Conservation (phyloP, 2,113 vertebrate genomes). For the Plectropomus leopardus region DNA sequence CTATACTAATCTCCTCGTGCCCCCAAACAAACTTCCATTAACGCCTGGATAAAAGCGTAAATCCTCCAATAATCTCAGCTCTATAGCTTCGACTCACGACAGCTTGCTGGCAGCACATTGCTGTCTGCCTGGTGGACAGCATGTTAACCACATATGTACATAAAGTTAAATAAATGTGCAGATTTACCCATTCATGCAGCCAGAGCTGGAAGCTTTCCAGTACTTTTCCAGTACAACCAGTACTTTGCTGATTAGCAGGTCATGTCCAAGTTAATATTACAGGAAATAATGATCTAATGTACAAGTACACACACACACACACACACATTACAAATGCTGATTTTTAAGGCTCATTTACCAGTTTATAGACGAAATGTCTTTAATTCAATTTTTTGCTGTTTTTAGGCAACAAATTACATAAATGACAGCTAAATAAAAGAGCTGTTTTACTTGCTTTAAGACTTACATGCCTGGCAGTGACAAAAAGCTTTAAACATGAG, state of each 20-base stretch:
- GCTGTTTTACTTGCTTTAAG: no score
- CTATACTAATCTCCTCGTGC: conserved; percentile 3
- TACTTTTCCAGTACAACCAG: neutral
- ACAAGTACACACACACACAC: neutral
- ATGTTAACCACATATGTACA: no score
- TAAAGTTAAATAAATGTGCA: neutral
- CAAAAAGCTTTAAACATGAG: no score
- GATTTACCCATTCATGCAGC: neutral
- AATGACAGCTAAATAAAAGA: no score
- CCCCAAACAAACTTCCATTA: conserved; percentile 30
- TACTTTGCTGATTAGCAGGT: neutral
- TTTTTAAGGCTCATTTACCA: neutral
- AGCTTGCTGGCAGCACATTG: neutral
- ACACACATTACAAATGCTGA: neutral
- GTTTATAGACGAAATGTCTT: neutral
- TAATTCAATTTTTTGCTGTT: no score
- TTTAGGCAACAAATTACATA: no score
- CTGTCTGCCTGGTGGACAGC: neutral
- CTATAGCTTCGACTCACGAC: neutral
- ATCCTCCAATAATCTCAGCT: conserved; percentile 47
- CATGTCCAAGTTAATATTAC: neutral
- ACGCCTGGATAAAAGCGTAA: conserved; percentile 7
- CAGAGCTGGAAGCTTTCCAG: neutral
- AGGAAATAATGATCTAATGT: neutral
- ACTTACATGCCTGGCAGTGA: no score